These are phyloP conservation scores for Calyptomena viridis DNA, from an alignment of 2,113 vertebrate genomes.

Conservation along the genomic window DNA sequence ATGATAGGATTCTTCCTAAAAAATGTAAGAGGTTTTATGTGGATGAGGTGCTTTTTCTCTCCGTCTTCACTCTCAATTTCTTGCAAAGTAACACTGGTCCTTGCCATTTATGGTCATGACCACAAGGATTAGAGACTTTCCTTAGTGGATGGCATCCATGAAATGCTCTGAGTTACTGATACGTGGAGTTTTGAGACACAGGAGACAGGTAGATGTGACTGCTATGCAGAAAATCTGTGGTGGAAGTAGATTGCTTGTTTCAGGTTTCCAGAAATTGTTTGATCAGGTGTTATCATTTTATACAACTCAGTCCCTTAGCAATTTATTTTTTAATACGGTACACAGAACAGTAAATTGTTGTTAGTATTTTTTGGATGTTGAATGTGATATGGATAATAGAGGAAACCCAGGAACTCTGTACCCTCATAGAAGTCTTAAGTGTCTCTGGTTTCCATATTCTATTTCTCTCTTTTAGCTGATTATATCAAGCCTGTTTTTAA, in stretches of 20 bases:
- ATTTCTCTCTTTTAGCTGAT: not conserved
- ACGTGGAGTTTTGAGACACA: not conserved
- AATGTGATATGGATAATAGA: not conserved
- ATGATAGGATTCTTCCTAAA: not conserved
- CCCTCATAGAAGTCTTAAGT: not conserved
- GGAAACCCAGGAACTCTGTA: not conserved
- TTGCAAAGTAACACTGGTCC: not conserved
- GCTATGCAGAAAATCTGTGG: not conserved
- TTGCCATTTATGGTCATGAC: not conserved
- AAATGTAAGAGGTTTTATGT: not conserved
- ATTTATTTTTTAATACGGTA: not conserved
- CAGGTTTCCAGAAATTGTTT: not conserved
- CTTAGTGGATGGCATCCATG: not conserved
- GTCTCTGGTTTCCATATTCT: not conserved
- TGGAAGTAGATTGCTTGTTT: not conserved
- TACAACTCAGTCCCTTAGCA: not conserved
- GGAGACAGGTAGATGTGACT: not conserved
- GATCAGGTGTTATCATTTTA: not conserved
- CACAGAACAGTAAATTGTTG: not conserved
- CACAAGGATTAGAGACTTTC: not conserved
- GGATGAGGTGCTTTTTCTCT: not conserved
- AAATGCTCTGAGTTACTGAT: not conserved
- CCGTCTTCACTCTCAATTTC: not conserved
- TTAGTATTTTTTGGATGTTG: not conserved
- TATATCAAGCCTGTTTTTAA: not conserved